A percentile compares a stretch with the other conserved stretches of the same genome.
Evolutionary conservation across 2,888 invertebrate genomes (phyloP).

Genomic region (Chymomyza procnemis): DNA sequence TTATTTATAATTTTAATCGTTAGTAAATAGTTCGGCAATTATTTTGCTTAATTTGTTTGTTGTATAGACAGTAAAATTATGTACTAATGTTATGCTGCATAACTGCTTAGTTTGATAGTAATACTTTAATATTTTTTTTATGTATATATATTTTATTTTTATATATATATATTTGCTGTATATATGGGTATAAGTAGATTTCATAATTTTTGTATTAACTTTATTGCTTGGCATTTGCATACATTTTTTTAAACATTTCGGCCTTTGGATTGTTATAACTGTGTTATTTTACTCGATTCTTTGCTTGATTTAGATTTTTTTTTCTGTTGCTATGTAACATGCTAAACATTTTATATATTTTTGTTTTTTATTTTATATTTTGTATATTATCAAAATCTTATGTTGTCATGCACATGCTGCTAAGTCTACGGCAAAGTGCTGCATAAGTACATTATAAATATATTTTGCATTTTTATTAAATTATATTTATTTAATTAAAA

Average conservation of each 20-base stretch:
- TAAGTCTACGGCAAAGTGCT: background rate
- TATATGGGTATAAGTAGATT: background rate
- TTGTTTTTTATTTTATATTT: background rate
- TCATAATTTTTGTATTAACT: background rate
- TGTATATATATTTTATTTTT: constrained; percentile 1
- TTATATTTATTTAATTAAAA: background rate
- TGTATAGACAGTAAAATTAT: constrained; percentile 30
- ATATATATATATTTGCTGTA: constrained; percentile 1
- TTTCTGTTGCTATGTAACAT: constrained; percentile 9
- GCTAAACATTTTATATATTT: background rate
- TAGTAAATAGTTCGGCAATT: constrained; percentile 56
- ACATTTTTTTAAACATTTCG: constrained; percentile 16
- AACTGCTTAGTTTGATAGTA: constrained; percentile 12
- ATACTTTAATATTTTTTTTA: background rate
- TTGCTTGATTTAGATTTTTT: background rate
- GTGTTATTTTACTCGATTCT: background rate
- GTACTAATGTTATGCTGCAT: constrained; percentile 31
- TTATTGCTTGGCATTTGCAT: constrained; percentile 7
- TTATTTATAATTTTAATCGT: constrained; percentile 14
- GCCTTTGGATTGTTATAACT: constrained; percentile 32
- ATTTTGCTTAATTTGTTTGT: constrained; percentile 7
- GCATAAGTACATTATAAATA: background rate
- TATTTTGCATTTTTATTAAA: background rate
- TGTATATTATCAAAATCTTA: background rate
- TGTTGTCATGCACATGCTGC: background rate